Evolutionary conservation across 2,113 vertebrate species (phyloP).

Genomic region (Hyla sarda): DNA sequence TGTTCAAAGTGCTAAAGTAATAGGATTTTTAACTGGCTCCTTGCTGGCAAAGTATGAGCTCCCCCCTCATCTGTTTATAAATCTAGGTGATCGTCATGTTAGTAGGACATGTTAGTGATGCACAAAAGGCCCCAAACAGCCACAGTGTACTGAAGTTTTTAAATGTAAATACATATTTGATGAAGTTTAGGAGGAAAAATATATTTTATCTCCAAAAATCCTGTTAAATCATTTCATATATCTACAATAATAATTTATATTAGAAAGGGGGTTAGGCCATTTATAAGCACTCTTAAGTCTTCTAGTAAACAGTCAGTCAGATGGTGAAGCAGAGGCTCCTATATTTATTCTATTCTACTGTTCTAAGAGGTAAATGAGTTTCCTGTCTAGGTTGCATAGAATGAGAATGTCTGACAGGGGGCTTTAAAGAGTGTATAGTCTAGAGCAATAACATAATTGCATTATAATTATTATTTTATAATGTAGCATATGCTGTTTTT

Average conservation of each 20-base stretch:
- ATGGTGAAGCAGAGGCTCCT: conserved; percentile 66
- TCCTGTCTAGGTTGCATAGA: conserved; percentile 66
- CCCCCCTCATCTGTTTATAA: background rate
- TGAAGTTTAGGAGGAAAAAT: no score
- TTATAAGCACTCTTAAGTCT: conserved; percentile 66
- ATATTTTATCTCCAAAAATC: no score
- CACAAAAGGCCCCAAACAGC: no score
- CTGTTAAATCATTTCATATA: no score
- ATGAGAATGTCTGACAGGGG: conserved; percentile 65
- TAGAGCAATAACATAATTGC: conserved; percentile 68
- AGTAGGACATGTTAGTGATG: background rate
- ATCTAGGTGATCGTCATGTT: background rate
- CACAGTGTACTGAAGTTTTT: background rate
- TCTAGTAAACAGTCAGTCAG: conserved; percentile 68
- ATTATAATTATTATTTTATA: conserved; percentile 69
- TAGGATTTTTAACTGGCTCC: background rate
- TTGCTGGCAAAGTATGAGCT: background rate
- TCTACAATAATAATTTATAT: no score
- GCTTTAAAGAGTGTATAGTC: conserved; percentile 68
- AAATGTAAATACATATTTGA: no score
- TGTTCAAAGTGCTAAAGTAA: background rate
- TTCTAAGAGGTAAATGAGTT: conserved; percentile 68
- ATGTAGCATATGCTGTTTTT: conserved; percentile 61
- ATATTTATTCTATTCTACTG: conserved; percentile 73
- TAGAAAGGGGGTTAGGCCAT: conserved; percentile 60